These are phyloP conservation scores for Micrasema longulum DNA, from an alignment of 1,140 invertebrate genomes.

Conservation along the genomic window DNA sequence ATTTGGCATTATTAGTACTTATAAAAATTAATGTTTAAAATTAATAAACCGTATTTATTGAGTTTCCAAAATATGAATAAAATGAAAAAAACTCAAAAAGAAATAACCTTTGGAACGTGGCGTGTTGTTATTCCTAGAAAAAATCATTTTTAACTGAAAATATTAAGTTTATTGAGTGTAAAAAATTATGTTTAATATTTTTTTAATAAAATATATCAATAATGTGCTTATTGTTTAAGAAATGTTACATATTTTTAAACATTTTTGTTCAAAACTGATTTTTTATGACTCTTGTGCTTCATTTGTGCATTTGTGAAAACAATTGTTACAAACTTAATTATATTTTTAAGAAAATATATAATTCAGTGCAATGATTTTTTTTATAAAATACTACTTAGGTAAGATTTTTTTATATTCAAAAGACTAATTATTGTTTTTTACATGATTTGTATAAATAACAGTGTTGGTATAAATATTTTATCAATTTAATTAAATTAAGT, in stretches of 20 bases:
- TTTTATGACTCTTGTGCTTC: conserved; percentile 51
- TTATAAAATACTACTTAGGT: too few species aligned
- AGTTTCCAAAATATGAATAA: conserved; percentile 44
- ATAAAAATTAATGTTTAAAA: conserved; percentile 40
- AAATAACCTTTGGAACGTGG: conserved; percentile 47
- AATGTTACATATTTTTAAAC: conserved; percentile 36
- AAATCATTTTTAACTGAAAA: conserved; percentile 42
- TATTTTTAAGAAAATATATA: conserved; percentile 39
- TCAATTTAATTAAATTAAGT: conserved; percentile 20
- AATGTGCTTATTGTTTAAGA: conserved; percentile 32
- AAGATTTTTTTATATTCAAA: neutral
- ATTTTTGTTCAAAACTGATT: conserved; percentile 47
- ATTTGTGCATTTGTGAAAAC: conserved; percentile 39
- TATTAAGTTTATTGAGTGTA: conserved; percentile 41
- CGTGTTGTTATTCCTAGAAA: conserved; percentile 54
- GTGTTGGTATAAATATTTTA: conserved; percentile 23
- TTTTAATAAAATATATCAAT: conserved; percentile 38
- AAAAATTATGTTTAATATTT: conserved; percentile 41
- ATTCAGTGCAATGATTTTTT: conserved; percentile 25
- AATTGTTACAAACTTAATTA: conserved; percentile 43
- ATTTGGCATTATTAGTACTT: conserved; percentile 46
- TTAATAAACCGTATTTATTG: conserved; percentile 53
- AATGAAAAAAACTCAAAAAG: conserved; percentile 43
- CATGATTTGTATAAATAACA: conserved; percentile 14
- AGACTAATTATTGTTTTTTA: neutral